Percentiles rank a stretch among this genome's conserved stretches.
Conservation (phyloP, 2,888 invertebrate species). For the Drosophila yooni region DNA sequence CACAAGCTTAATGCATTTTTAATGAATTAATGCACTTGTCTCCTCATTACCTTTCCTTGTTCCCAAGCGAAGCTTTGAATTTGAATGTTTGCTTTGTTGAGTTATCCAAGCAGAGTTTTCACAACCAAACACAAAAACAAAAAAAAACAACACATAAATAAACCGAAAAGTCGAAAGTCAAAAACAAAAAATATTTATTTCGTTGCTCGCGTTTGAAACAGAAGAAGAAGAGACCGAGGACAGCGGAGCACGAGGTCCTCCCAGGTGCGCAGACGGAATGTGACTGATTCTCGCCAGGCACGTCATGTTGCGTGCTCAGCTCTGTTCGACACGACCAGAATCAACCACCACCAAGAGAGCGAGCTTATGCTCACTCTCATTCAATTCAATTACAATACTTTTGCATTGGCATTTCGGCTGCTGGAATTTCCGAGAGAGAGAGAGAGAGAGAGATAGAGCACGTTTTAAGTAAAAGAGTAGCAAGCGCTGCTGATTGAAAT, state of each 20-base stretch:
- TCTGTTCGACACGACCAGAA: conserved; percentile 17
- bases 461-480: neutral
- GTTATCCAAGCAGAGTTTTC: conserved; percentile 10
- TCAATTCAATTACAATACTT: neutral
- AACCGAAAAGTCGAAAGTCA: conserved; percentile 6
- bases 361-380: conserved; percentile 6
- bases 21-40: conserved; percentile 47
- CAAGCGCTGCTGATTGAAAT: conserved; percentile 8
- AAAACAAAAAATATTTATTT: conserved; percentile 19
- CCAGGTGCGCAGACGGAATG: conserved; percentile 51
- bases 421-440: conserved; percentile 12
- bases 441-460: neutral
- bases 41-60: conserved; percentile 28
- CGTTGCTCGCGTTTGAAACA: conserved; percentile 14
- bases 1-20: conserved; percentile 36
- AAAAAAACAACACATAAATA: neutral
- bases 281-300: conserved; percentile 65
- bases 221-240: neutral
- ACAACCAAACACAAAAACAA: conserved; percentile 17
- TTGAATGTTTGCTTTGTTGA: neutral
- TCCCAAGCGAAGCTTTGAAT: neutral
- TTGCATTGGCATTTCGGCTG: conserved; percentile 15
- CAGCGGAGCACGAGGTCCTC: conserved; percentile 38
- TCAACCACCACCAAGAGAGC: conserved; percentile 17
- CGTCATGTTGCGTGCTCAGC: conserved; percentile 60